These are phyloP conservation scores for Poicephalus gulielmi DNA, from an alignment of 2,113 vertebrate genomes.

Conservation along the genomic window DNA sequence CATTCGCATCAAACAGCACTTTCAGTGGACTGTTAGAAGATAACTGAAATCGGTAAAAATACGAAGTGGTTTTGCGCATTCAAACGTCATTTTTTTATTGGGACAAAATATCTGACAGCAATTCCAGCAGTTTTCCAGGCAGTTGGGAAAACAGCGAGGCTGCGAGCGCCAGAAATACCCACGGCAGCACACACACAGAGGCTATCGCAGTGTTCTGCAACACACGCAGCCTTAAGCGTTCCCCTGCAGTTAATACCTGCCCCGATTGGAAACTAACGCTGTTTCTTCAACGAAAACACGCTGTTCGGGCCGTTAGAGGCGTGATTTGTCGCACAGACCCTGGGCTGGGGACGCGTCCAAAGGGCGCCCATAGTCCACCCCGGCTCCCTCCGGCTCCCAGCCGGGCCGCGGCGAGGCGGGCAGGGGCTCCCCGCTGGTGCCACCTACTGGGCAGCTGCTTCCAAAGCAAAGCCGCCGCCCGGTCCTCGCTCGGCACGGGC, in stretches of 20 bases:
- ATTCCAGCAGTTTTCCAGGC: neutral
- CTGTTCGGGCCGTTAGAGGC: accelerated
- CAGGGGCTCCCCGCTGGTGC: neutral
- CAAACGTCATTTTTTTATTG: neutral
- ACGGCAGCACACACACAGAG: accelerated
- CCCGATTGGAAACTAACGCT: accelerated
- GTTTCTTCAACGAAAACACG: accelerated
- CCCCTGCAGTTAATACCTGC: accelerated
- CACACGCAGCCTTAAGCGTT: accelerated
- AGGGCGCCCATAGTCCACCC: accelerated
- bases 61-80: neutral
- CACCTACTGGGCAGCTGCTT: slow-evolving; percentile 49
- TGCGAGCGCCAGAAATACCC: accelerated
- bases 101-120: neutral
- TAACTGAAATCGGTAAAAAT: neutral
- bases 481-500: neutral
- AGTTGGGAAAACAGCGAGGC: accelerated
- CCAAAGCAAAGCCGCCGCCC: neutral
- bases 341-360: accelerated
- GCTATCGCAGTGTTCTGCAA: accelerated
- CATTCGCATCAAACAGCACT: neutral
- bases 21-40: neutral
- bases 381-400: neutral
- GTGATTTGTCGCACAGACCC: accelerated
- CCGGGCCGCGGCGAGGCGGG: too few relatives aligned